Evolutionary conservation across 2,797 vertebrate species (phyloP).

Genomic region (Sebastes minor): DNA sequence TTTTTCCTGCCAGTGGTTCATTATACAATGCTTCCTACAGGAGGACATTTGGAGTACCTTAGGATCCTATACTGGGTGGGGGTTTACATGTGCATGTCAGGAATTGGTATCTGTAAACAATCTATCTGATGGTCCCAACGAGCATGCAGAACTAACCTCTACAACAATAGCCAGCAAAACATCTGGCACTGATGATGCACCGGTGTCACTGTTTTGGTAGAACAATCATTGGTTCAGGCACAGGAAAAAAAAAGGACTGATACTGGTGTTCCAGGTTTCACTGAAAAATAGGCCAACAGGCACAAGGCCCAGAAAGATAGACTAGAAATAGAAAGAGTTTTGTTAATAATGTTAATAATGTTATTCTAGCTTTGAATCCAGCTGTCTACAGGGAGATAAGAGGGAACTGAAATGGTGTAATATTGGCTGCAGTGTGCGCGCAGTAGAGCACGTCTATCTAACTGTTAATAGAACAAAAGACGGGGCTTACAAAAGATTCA

Average conservation of each 20-base stretch:
- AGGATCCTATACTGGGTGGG: background rate
- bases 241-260: background rate
- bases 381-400: conserved; percentile 45
- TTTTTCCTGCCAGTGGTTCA: background rate
- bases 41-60: conserved; percentile 14
- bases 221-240: background rate
- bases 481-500: conserved; percentile 27
- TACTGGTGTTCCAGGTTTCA: conserved; percentile 28
- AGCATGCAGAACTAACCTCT: conserved; percentile 17
- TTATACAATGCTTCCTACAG: conserved; percentile 42
- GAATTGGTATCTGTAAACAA: conserved; percentile 28
- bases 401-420: conserved; percentile 21
- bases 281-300: conserved; percentile 44
- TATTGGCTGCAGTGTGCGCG: conserved; percentile 10
- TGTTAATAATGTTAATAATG: background rate
- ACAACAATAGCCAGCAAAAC: conserved; percentile 33
- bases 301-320: conserved; percentile 38
- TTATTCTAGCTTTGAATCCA: conserved; percentile 38
- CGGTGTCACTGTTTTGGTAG: conserved; percentile 1
- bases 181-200: conserved; percentile 31
- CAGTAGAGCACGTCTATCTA: conserved; percentile 20
- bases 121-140: conserved; percentile 20
- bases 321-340: conserved; percentile 37
- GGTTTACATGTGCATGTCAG: conserved; percentile 4
- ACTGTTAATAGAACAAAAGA: conserved; percentile 46